Conservation (phyloP, 1,140 invertebrate genomes). For the Acromyrmex charruanus region DNA sequence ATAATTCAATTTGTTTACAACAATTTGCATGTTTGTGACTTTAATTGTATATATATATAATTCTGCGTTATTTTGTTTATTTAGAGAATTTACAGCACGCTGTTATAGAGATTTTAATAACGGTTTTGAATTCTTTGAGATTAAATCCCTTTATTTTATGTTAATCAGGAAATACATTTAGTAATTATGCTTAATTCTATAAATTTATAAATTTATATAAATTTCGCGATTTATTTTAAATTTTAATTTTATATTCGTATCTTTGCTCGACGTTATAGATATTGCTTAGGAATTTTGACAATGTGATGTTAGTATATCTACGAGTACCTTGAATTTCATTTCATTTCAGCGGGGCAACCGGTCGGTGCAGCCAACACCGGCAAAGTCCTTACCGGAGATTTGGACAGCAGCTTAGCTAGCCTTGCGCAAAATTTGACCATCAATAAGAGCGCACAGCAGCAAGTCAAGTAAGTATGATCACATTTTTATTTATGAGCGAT, state of each 20-base stretch:
- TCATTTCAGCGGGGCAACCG: slow-evolving; percentile 84
- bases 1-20: slow-evolving; percentile 28
- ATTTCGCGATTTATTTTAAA: slow-evolving; percentile 22
- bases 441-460: slow-evolving; percentile 92
- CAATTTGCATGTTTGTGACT: slow-evolving; percentile 9
- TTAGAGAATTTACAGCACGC: slow-evolving; percentile 22
- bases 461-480: slow-evolving; percentile 89
- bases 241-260: slow-evolving; percentile 51
- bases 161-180: background rate
- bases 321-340: slow-evolving; percentile 73
- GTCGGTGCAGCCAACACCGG: slow-evolving; percentile 85
- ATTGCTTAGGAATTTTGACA: slow-evolving; percentile 88
- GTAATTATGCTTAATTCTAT: slow-evolving; percentile 2
- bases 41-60: slow-evolving; percentile 21
- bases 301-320: slow-evolving; percentile 90
- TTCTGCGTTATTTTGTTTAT: slow-evolving; percentile 2
- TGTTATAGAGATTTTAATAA: background rate
- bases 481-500: slow-evolving; percentile 13
- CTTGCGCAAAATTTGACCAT: slow-evolving; percentile 97
- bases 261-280: slow-evolving; percentile 72
- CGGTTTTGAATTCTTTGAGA: background rate
- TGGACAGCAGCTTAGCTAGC: slow-evolving; percentile 96
- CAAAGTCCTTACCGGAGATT: slow-evolving; percentile 95
- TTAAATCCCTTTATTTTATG: slow-evolving; percentile 7
- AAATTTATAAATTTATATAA: slow-evolving; percentile 21